These are phyloP conservation scores for Cheiracanthium punctorium DNA, from an alignment of 2,888 invertebrate genomes.

Conservation along the genomic window DNA sequence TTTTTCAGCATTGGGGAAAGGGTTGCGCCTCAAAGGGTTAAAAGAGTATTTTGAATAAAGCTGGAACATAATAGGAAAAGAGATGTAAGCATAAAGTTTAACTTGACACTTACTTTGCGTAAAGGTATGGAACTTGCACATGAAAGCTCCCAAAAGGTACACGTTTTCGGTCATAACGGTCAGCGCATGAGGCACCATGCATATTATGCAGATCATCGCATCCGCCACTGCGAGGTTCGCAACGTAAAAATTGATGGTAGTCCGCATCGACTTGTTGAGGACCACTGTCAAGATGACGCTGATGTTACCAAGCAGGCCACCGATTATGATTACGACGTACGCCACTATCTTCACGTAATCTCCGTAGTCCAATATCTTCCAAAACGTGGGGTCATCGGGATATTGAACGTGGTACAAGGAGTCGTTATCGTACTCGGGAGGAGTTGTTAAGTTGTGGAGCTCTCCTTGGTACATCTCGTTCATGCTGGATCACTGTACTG, in stretches of 20 bases:
- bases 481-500: too few species aligned
- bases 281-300: constrained; percentile 74
- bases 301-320: constrained; percentile 74
- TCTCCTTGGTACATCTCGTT: not conserved
- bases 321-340: constrained; percentile 73
- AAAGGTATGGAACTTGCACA: constrained; percentile 75
- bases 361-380: constrained; percentile 37
- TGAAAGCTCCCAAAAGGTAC: constrained; percentile 73
- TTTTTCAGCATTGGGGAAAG: too few species aligned
- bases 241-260: constrained; percentile 74
- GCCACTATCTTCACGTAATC: constrained; percentile 72
- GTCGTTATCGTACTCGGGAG: not conserved
- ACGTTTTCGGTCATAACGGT: constrained; percentile 72
- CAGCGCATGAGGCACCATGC: constrained; percentile 74
- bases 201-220: constrained; percentile 74
- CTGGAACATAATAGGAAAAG: too few species aligned
- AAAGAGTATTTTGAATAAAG: too few species aligned
- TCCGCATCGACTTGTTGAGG: constrained; percentile 73
- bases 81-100: too few species aligned
- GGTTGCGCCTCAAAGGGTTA: too few species aligned
- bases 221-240: constrained; percentile 75
- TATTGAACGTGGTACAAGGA: not conserved
- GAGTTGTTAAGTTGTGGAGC: not conserved
- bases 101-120: constrained; percentile 75
- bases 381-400: constrained; percentile 3